Conservation (phyloP, 1,140 invertebrate genomes). For the Saccostrea cuccullata region DNA sequence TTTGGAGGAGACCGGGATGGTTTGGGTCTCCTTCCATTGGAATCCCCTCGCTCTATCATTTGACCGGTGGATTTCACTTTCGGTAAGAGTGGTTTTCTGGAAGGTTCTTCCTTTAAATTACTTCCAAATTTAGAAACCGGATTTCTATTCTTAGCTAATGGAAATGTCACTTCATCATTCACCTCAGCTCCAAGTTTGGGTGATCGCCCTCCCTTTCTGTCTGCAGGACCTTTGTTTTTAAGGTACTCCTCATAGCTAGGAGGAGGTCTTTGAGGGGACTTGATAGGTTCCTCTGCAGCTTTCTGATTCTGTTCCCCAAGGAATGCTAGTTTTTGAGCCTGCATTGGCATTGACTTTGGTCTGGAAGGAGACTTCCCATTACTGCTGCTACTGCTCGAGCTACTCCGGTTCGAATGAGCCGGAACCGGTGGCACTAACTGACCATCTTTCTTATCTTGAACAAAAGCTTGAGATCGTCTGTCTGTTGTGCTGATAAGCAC, state of each 20-base stretch:
- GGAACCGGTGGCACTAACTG: constrained; percentile 33
- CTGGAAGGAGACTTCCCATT: constrained; percentile 41
- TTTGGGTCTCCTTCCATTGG: constrained; percentile 36
- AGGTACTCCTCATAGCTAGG: constrained; percentile 26
- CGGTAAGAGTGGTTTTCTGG: constrained; percentile 18
- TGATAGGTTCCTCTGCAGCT: constrained; percentile 44
- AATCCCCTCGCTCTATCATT: constrained; percentile 15
- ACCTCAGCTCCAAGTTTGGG: not conserved
- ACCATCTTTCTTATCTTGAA: constrained; percentile 41
- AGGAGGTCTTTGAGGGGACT: constrained; percentile 52
- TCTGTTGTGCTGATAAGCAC: constrained; percentile 58
- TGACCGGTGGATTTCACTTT: constrained; percentile 24
- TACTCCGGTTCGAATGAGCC: constrained; percentile 7
- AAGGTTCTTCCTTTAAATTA: constrained; percentile 36
- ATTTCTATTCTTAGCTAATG: constrained; percentile 31
- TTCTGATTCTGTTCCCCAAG: constrained; percentile 43
- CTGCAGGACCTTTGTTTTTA: not conserved
- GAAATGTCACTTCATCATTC: constrained; percentile 7
- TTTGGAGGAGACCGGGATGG: constrained; percentile 28
- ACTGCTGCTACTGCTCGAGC: constrained; percentile 43
- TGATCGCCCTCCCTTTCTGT: not conserved
- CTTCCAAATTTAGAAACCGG: constrained; percentile 23
- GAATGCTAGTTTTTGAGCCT: constrained; percentile 39
- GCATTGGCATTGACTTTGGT: constrained; percentile 53
- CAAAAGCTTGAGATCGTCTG: constrained; percentile 54